Base-by-base conservation (phyloP, 2,797 vertebrate species). In the Kryptolebias ocellatus region DNA sequence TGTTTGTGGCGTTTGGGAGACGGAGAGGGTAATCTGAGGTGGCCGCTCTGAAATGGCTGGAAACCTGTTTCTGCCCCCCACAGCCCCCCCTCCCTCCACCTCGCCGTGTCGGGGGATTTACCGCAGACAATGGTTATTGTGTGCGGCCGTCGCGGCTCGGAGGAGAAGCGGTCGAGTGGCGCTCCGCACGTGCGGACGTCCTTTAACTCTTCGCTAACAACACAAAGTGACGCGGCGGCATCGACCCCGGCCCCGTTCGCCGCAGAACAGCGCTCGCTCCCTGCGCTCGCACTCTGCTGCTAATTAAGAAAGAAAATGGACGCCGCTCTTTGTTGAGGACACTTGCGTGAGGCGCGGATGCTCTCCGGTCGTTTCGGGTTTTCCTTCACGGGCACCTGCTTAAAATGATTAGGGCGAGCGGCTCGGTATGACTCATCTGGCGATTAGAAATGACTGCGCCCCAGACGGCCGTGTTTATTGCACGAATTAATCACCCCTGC, bases 91-190 rank as follows among this genome's bases (percentile, higher is more conserved):
- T 54, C 47, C 4, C 47, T 17, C 47, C 34, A 42, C 52, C 57
- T 52, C 42, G 5, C 70, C 76, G 75, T 82, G 64, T 71, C 79
- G 87, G 86, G 28, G 87, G 90, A 84, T 85, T 89, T 83, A 86
- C 80, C 77, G 59, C 87, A 89, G 85, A 91, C 89, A 90, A 90
- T 91, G 90, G 87, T 89, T 91, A 90, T 92, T 92, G 85, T 92
- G 79, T 86, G 79, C 72, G 64, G 31, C 84, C 74, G 74, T 59
- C 7, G 75, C 72, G 70, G 79, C 83, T 86, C 76, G 86, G 78
- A 80, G 84, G 83, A 74, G 82, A 81, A 78, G 73, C 10, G 74
- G 80, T 81, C 18, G 50, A 81, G 83, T 46, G 84, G 81, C 78
- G 49, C 53, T 49, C 77, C 76, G 58, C 87, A 76, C 78, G 83